Conservation (phyloP, 2,888 invertebrate genomes). For the Chrysina gloriosa region DNA sequence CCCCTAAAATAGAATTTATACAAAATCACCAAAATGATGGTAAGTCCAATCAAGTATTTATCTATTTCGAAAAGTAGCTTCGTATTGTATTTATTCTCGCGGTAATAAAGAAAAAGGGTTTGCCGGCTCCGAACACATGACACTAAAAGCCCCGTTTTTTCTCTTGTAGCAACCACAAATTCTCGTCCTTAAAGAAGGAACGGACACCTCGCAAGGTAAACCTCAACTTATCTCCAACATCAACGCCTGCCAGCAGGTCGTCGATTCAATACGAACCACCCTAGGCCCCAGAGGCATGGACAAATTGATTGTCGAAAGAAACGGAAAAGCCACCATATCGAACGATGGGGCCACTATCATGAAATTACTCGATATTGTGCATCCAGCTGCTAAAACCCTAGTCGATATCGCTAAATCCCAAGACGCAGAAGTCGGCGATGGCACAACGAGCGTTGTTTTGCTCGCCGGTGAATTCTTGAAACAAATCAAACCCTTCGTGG, state of each 20-base stretch:
- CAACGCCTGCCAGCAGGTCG: conserved; percentile 95
- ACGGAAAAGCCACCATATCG: conserved; percentile 95
- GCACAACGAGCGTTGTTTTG: conserved; percentile 97
- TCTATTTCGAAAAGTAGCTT: background rate
- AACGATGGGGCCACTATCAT: conserved; percentile 99
- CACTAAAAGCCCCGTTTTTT: conserved; percentile 18
- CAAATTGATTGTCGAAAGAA: conserved; percentile 92
- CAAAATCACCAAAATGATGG: conserved; percentile 41
- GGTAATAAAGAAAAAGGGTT: background rate
- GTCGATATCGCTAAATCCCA: conserved; percentile 99
- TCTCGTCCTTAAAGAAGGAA: conserved; percentile 96
- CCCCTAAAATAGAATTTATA: background rate
- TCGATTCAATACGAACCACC: conserved; percentile 97
- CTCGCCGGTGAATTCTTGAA: conserved; percentile 96
- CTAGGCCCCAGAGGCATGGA: conserved; percentile 99
- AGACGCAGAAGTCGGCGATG: conserved; percentile 99
- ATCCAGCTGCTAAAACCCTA: conserved; percentile 97
- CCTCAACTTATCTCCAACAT: conserved; percentile 97
- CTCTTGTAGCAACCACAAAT: conserved; percentile 90
- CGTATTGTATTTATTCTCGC: background rate
- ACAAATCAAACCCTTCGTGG: conserved; percentile 93
- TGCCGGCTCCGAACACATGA: conserved; percentile 42
- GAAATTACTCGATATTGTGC: conserved; percentile 97
- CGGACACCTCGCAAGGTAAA: conserved; percentile 95
- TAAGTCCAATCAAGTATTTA: conserved; percentile 19